These are phyloP conservation scores for Apodemia hepburni DNA, from an alignment of 2,888 invertebrate genomes.

Conservation along the genomic window DNA sequence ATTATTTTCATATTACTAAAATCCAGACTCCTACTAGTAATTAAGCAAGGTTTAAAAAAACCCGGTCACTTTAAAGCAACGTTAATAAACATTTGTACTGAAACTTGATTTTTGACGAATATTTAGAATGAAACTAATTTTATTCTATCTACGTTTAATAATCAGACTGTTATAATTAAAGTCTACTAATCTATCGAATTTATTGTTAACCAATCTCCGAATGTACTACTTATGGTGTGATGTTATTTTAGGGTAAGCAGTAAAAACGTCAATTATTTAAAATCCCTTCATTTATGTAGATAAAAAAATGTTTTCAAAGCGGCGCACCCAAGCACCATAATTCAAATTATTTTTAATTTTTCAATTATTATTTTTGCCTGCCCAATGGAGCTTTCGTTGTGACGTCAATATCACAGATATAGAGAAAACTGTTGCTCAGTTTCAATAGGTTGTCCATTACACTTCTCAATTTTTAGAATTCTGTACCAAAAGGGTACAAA, in stretches of 20 bases:
- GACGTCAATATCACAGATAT: too few species aligned
- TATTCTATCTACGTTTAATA: background rate
- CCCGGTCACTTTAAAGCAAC: background rate
- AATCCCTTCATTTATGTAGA: too few species aligned
- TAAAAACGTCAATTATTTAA: background rate
- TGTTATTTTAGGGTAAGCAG: background rate
- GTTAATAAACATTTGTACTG: background rate
- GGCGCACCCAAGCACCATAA: too few species aligned
- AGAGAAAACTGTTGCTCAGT: too few species aligned
- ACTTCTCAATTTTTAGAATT: too few species aligned
- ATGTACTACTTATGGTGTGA: background rate
- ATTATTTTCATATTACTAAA: background rate
- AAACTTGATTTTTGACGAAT: background rate
- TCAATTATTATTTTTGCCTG: too few species aligned
- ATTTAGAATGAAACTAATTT: background rate
- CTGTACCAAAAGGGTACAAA: too few species aligned
- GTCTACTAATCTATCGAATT: slow-evolving; percentile 1
- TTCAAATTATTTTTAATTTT: too few species aligned
- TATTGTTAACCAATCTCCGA: background rate
- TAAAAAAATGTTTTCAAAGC: too few species aligned
- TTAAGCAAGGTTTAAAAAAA: background rate
- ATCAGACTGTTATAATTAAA: background rate
- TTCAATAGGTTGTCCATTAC: too few species aligned
- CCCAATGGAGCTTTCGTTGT: too few species aligned
- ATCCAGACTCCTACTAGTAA: background rate